Percentiles rank a stretch among this genome's conserved stretches.
phyloP scores from a whole-genome alignment of 2,888 invertebrate species.

The Cerceris rybyensis region DNA sequence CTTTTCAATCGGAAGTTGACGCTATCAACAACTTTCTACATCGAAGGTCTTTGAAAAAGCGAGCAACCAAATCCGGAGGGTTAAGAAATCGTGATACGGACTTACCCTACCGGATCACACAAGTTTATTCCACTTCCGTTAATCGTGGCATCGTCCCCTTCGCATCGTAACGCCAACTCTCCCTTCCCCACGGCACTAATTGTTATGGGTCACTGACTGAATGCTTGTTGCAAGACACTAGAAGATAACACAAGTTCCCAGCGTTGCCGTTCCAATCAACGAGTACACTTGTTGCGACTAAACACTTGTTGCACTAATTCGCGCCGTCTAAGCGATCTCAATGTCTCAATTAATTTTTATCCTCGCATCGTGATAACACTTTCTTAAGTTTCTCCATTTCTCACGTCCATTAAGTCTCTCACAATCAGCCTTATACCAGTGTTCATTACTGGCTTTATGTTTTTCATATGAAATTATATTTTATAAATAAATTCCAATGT shows the following conservation, averaged over 20 bases:
- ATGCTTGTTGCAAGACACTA: conserved; percentile 65
- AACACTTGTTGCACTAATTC: conserved; percentile 51
- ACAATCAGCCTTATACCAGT: no score
- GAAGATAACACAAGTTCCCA: conserved; percentile 67
- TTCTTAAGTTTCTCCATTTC: background rate
- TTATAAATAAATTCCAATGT: no score
- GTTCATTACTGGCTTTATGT: no score
- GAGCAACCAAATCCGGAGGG: conserved; percentile 18
- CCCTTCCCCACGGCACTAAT: conserved; percentile 71
- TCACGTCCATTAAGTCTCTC: background rate
- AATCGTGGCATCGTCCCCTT: conserved; percentile 69
- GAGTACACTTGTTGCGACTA: conserved; percentile 48
- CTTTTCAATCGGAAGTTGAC: no score
- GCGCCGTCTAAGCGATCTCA: conserved; percentile 5
- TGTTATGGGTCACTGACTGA: conserved; percentile 79
- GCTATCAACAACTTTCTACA: no score
- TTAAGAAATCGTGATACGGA: conserved; percentile 44
- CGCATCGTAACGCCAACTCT: conserved; percentile 61
- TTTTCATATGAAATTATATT: no score
- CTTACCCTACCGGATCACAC: conserved; percentile 74
- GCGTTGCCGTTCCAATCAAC: conserved; percentile 58
- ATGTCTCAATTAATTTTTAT: conserved; percentile 24
- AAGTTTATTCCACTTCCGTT: conserved; percentile 79
- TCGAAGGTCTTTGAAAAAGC: background rate
- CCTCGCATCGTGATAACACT: background rate